Evolutionary conservation across 2,797 vertebrate genomes (phyloP).

Genomic region (Petrocephalus sullivani): DNA sequence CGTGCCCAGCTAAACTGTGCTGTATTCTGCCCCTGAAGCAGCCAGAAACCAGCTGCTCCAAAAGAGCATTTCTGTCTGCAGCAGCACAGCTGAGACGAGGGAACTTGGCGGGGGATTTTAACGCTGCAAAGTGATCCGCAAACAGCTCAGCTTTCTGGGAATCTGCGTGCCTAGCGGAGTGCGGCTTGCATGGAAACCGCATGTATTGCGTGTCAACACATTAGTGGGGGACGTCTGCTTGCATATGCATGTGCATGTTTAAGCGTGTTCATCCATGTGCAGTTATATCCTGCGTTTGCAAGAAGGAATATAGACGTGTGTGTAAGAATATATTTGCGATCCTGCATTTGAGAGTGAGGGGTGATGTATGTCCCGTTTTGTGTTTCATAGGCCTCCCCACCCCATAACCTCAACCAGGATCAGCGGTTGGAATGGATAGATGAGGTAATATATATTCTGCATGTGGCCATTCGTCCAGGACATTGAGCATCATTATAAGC

Average conservation of each 20-base stretch:
- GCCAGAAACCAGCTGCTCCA: slow-evolving; percentile 30
- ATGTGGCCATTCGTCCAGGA: slow-evolving; percentile 3
- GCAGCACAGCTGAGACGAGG: slow-evolving; percentile 42
- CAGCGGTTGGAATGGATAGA: background rate
- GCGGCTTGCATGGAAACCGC: background rate
- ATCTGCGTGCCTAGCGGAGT: background rate
- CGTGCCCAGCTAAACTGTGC: background rate
- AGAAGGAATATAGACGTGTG: background rate
- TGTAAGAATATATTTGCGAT: background rate
- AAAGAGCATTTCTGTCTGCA: slow-evolving; percentile 43
- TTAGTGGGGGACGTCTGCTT: background rate
- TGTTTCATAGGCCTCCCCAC: background rate
- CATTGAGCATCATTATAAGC: background rate
- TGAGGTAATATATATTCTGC: background rate
- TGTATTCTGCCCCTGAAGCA: background rate
- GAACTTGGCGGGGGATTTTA: slow-evolving; percentile 47
- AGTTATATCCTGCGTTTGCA: background rate
- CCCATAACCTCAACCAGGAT: background rate
- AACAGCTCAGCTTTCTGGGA: slow-evolving; percentile 17
- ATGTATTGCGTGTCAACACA: slow-evolving; percentile 5
- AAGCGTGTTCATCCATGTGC: background rate
- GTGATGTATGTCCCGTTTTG: background rate
- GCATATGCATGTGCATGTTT: background rate
- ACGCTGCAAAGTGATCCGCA: slow-evolving; percentile 49
- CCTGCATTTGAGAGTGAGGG: background rate